Evolutionary conservation across 2,797 vertebrate genomes (phyloP), one percentile per base, ranked within the genome.

Genomic region (Uromys caudimaculatus): DNA sequence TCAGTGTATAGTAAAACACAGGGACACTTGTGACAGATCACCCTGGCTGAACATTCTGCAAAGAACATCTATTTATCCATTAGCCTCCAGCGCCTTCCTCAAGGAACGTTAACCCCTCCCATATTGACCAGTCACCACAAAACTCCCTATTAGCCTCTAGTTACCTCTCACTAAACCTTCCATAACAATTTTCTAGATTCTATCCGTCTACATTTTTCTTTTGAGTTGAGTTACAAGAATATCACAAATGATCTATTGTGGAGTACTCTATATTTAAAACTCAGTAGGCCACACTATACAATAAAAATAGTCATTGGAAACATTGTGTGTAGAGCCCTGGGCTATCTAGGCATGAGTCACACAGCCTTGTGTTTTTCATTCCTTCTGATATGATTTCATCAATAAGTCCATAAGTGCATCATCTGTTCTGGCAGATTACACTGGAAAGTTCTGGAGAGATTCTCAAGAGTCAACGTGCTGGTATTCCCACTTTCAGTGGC

Each of bases 241-340:
- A 95, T 77, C 81, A 95, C 93, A 97, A 97, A 87, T 29, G 90
- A 90, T 54, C 82, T 89, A 94, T 92, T 97, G 93, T 96, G 75
- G 83, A 92, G 77, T 89, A 92, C 90, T 94, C 95, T 95, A 77
- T 96, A 95, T 97, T 96, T 95, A 95, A 96, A 91, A 90, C 16
- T 69, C 54, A 89, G 67, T 91, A 95, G 83, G 24, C 54, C 91
- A 96, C 14, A 81, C 32, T 44, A 95, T 56, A 50, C 19, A 95
- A 95, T 82, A 67, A 83, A 89, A 93, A 88, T 50, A 90, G 90
- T 95, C 94, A 85, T 14, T 81, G 73, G 73, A 93, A 78, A 92
- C 90, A 6, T 16, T 94, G 67, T n/a, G 73, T 76, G n/a, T 5
- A 50, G 93, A 96, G 76, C 56, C 41, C 62, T 64, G 67, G 50